Percentiles rank a stretch among this genome's conserved stretches.
phyloP scores from a whole-genome alignment of 2,113 vertebrate species.

The Odocoileus hemionus region DNA sequence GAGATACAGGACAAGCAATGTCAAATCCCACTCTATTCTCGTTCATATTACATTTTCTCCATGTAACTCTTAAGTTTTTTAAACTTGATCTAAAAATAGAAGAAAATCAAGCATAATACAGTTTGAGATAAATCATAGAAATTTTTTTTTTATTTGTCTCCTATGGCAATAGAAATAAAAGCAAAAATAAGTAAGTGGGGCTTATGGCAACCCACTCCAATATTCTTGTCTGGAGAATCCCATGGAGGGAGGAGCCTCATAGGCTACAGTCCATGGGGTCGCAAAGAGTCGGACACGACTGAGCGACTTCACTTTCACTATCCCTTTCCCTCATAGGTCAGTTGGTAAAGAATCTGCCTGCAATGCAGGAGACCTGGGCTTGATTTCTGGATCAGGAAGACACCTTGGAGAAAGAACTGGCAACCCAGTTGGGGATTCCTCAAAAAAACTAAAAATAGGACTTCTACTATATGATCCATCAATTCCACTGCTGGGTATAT shows the following conservation, averaged over 20 bases:
- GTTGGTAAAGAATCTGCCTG: not conserved
- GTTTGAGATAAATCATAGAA: not conserved
- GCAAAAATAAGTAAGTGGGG: not conserved
- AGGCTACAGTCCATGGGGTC: too few relatives aligned
- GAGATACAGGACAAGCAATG: not conserved
- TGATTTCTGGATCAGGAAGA: not conserved
- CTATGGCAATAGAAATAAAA: not conserved
- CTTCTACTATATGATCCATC: not conserved
- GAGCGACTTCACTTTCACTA: too few relatives aligned
- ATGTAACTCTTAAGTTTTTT: not conserved
- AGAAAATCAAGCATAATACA: not conserved
- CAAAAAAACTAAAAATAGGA: not conserved
- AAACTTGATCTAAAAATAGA: not conserved
- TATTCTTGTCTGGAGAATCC: too few relatives aligned
- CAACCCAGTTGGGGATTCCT: not conserved
- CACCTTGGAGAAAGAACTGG: not conserved
- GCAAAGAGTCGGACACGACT: too few relatives aligned
- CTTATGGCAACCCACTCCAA: not conserved
- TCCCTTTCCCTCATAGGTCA: not conserved
- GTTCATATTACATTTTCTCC: not conserved
- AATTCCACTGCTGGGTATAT: not conserved
- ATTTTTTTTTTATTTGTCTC: not conserved
- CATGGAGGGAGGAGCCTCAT: too few relatives aligned
- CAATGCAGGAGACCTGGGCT: not conserved
- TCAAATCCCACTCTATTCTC: not conserved